Evolutionary conservation across 2,113 vertebrate species (phyloP), one percentile per base, ranked within the genome.

Genomic region (Alligator mississippiensis): DNA sequence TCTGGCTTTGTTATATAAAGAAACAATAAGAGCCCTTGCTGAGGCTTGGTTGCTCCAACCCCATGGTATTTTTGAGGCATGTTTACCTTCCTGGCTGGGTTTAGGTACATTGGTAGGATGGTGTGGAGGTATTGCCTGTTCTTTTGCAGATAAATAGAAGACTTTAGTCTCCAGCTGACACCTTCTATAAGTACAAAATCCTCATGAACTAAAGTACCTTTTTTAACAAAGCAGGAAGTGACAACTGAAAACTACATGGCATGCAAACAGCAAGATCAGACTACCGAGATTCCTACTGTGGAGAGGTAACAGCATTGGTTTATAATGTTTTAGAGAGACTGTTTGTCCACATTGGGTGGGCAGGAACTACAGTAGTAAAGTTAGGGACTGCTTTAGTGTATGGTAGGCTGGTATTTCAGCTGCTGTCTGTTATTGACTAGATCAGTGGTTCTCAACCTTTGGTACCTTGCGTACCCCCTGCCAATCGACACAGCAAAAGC

Each of bases 361-460:
- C 87, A 87, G 28, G 77, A 89, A 89, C 75, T 1, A 47, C 47
- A 47, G 47, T 47, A 77, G 11, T 57, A 90, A 79, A 92, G 74
- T 58, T 92, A 90, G 6, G 87, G n/a, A 19, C 24, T 91, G 0
- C 82, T 90, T 93, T 93, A 89, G 72, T 90, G 80, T 62, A 66
- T 94, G 55, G 70, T 90, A 91, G 57, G 11, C 47, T 89, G 19
- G 12, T 87, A 85, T 75, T 85, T 88, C 92, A 93, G 84, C 12
- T 78, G 59, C 74, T 95, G 54, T 89, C 90, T 93, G 10, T 93
- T 96, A 89, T 77, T 96, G 92, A 96, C 87, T 96, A 77, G 38
- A 38, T 38, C 38, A 38, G 38, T 38, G 38, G 38, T 38, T 47
- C 47, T 47, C 47, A 47, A 47, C 47, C 47, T 47, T 47, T 47